Evolutionary conservation across 2,113 vertebrate genomes (phyloP).

Genomic region (Tychaedon coryphoeus): DNA sequence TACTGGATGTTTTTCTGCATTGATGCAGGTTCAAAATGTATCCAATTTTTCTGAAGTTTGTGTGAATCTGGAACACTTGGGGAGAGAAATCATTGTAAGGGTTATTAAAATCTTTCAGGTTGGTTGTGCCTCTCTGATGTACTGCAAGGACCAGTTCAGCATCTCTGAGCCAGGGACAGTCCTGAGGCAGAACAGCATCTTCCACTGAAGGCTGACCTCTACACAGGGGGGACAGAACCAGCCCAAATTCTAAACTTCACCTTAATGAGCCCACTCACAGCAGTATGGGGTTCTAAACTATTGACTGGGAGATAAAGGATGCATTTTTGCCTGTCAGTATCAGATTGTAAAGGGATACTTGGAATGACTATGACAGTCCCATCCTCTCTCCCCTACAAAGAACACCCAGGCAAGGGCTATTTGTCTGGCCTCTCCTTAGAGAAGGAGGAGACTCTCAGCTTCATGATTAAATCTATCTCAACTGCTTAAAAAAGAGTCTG

Average conservation of each 20-base stretch:
- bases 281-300: neutral
- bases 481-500: slow-evolving; percentile 1
- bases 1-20: neutral
- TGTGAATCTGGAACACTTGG: neutral
- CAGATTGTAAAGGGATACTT: neutral
- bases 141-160: neutral
- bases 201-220: neutral
- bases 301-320: rapidly evolving
- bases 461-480: slow-evolving; percentile 12
- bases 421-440: neutral
- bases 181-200: neutral
- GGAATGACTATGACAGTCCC: neutral
- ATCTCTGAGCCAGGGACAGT: rapidly evolving
- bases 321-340: neutral
- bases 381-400: neutral
- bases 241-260: neutral
- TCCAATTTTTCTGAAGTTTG: neutral
- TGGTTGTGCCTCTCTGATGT: rapidly evolving
- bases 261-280: neutral
- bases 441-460: neutral
- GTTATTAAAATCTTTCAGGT: neutral
- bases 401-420: neutral
- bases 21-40: neutral
- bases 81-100: neutral
- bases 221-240: neutral